Percentiles rank a stretch among this genome's conserved stretches.
Evolutionary conservation across 2,888 invertebrate species (phyloP).

Genomic region (Hydroisotoma schaefferi): DNA sequence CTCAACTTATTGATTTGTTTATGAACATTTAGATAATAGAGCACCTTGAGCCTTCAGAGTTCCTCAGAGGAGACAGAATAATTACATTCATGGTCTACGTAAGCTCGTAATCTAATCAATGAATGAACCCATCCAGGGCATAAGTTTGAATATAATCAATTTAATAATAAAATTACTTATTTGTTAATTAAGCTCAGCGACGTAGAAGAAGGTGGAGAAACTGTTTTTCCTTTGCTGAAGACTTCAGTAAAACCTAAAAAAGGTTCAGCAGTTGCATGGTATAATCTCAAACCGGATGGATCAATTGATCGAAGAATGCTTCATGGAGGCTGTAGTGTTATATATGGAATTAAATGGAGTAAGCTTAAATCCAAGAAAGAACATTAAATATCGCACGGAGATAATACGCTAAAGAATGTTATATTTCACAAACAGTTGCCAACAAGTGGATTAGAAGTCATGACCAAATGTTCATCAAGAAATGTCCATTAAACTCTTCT

Average conservation of each 20-base stretch:
- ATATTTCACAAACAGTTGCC: conserved; percentile 48
- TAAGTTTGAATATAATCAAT: not conserved
- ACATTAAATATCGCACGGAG: not conserved
- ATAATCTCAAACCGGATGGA: conserved; percentile 53
- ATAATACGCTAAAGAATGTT: not conserved
- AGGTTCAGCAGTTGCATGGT: conserved; percentile 55
- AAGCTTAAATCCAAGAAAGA: conserved; percentile 22
- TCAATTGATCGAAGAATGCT: conserved; percentile 52
- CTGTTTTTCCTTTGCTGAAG: conserved; percentile 50
- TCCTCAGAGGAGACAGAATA: conserved; percentile 46
- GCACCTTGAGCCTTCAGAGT: conserved; percentile 19
- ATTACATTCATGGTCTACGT: conserved; percentile 50
- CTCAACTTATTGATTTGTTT: conserved; percentile 2
- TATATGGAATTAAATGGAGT: conserved; percentile 55
- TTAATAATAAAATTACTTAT: not conserved
- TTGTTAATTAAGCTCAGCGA: conserved; percentile 29
- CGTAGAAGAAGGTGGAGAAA: conserved; percentile 49
- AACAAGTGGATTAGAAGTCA: conserved; percentile 58
- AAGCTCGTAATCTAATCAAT: conserved; percentile 22
- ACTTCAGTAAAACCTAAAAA: conserved; percentile 48
- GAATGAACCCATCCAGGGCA: not conserved
- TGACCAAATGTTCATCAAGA: conserved; percentile 50
- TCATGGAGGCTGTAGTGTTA: conserved; percentile 57
- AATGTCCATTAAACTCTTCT: too few species aligned
- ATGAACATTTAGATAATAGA: conserved; percentile 13